Base-by-base conservation (phyloP, 2,113 vertebrate genomes). In the Macaca fascicularis region DNA sequence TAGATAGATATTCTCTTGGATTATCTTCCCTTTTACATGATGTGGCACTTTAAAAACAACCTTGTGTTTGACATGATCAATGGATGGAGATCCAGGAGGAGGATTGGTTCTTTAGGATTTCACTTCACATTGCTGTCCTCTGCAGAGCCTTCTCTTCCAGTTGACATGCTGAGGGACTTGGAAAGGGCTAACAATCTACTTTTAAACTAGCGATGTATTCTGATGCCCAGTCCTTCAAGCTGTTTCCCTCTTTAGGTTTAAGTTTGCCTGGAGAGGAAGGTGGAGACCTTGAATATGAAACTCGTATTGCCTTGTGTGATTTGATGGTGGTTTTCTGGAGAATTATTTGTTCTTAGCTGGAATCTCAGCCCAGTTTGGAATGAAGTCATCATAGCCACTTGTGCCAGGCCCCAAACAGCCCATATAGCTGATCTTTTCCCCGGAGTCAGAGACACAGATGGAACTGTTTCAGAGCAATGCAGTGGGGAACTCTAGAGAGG, bases 341-440 rank as follows among this genome's bases (percentile, higher is more conserved):
- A 91, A 48, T 93, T 61, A 59, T 70, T 95, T 92, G 70, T 93
- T 74, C 45, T 78, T 88, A 93, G 88, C 81, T 78, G 48, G 32
- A 97, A 27, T 95, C 67, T 10, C 43, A 94, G 92, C 92, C 72
- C 67, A 85, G 32, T 84, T 61, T 72, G 40, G 45, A 93, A 74
- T 96, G 83, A 96, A 93, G 92, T 95, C 93, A 96, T 90, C 40
- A 0, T 38, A 78, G 75, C 48, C 61, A n/a, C 59, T 72, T 32
- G 45, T 61, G 94, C 94, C 92, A 89, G 96, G 55, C 94, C 95
- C 0, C 6, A 87, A 92, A 69, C 90, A 80, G 22, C 30, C 61
- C 75, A 14, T 38, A 8, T 55, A 92, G 52, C 79, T 1, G 45
- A 35, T 92, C 94, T 89, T 74, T 94, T 52, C 45, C 81, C 52